Evolutionary conservation across 2,113 vertebrate genomes (phyloP).

Genomic region (Halichoeres trimaculatus): DNA sequence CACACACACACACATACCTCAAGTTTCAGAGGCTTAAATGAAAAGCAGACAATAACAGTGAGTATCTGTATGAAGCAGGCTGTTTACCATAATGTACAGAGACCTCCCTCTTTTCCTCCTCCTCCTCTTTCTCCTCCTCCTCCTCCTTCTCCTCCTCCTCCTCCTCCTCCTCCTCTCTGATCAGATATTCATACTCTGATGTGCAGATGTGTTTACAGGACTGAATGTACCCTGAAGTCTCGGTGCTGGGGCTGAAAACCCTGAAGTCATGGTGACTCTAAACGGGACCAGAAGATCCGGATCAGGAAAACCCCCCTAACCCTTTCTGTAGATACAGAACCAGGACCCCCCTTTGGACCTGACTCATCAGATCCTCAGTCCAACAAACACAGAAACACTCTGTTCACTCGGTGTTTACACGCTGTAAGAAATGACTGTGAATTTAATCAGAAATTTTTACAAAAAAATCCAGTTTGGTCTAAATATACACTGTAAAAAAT

Average conservation of each 20-base stretch:
- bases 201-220: conserved; percentile 40
- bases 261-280: neutral
- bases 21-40: conserved; percentile 36
- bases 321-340: no score
- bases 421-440: no score
- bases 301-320: no score
- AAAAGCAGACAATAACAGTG: conserved; percentile 51
- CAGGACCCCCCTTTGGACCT: no score
- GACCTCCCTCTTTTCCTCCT: neutral
- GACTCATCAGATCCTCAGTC: no score
- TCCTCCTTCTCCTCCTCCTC: no score
- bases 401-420: no score
- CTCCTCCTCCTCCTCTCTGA: neutral
- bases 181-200: neutral
- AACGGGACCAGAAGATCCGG: neutral
- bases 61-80: neutral
- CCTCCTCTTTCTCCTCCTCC: no score
- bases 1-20: conserved; percentile 1
- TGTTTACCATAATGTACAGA: conserved; percentile 31
- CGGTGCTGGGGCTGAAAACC: neutral
- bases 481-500: no score
- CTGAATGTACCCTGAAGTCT: neutral
- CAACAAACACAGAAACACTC: no score
- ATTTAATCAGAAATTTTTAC: no score
- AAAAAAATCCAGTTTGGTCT: no score